Evolutionary conservation across 2,888 invertebrate genomes (phyloP), one percentile per base, ranked within the genome.

Genomic region (Ichneumon xanthorius): DNA sequence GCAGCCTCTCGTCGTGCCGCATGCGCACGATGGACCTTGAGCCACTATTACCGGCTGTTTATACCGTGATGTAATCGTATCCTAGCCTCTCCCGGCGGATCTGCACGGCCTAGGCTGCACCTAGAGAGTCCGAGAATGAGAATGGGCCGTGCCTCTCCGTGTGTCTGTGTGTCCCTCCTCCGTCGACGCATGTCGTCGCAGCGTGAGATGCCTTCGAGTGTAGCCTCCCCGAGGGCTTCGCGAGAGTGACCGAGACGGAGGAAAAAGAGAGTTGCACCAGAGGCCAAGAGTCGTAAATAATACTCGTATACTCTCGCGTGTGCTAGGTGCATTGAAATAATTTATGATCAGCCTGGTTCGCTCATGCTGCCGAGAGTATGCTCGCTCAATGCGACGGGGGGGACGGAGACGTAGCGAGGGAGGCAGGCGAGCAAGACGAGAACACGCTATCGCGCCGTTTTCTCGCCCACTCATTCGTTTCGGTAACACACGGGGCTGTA

Each of bases 41-140:
- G 91, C 91, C 90, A 91, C 91, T 91, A 91, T 91, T 91, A 90
- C 90, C 88, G 88, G 89, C 89, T 91, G 90, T 91, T 91, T 91
- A 90, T 89, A 86, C 88, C 89, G 82, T 91, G 91, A 91, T 91
- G 91, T 91, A 91, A 91, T 90, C 90, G 88, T 84, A 90, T 89
- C 89, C 90, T 87, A 88, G 89, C 82, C 87, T 82, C 80, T 82
- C 84, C 86, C 88, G 82, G 87, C 87, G 84, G 58, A 76, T 67
- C 50, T 48, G 72, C 81, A 73, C 65, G 77, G 77, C 76, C 73
- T 85, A 78, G 81, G 75, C 79, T 77, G 53, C 55, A 67, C 77
- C 65, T 67, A 77, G 77, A 63, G 67, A 48, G 16, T 50, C 53
- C 26, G 33, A 65, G 61, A 76, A 22, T 53, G 77, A 75, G 40